Evolutionary conservation across 2,797 vertebrate species (phyloP).

Genomic region (Coccyzus lansbergi): DNA sequence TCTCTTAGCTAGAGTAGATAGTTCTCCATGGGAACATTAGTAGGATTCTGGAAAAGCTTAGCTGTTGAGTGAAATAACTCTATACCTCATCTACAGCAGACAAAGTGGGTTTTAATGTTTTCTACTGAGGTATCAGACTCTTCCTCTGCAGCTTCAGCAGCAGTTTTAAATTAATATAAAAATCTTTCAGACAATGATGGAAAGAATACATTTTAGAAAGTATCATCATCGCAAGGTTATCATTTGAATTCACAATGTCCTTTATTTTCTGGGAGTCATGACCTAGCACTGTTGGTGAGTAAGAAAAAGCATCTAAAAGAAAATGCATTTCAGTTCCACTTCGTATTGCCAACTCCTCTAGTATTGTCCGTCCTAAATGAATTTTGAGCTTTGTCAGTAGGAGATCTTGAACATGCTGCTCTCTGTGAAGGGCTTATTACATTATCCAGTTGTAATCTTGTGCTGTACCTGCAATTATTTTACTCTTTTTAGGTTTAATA

Average conservation of each 20-base stretch:
- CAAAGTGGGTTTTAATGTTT: slow-evolving; percentile 4
- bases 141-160: background rate
- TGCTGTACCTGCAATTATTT: background rate
- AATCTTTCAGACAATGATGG: background rate
- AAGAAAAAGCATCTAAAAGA: background rate
- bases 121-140: background rate
- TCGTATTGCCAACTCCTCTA: background rate
- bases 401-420: background rate
- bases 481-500: background rate
- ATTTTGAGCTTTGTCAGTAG: background rate
- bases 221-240: background rate
- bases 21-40: background rate
- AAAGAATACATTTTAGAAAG: background rate
- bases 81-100: background rate
- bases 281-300: background rate
- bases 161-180: background rate
- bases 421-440: background rate
- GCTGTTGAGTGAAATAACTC: background rate
- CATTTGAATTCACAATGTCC: background rate
- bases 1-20: background rate
- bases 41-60: background rate
- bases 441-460: background rate
- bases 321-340: slow-evolving; percentile 30
- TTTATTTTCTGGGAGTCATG: background rate
- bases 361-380: background rate